Percentiles rank a stretch among this genome's conserved stretches.
These are phyloP conservation scores for Apogon hyalosoma DNA, from an alignment of 2,797 vertebrate genomes.

Conservation along the genomic window DNA sequence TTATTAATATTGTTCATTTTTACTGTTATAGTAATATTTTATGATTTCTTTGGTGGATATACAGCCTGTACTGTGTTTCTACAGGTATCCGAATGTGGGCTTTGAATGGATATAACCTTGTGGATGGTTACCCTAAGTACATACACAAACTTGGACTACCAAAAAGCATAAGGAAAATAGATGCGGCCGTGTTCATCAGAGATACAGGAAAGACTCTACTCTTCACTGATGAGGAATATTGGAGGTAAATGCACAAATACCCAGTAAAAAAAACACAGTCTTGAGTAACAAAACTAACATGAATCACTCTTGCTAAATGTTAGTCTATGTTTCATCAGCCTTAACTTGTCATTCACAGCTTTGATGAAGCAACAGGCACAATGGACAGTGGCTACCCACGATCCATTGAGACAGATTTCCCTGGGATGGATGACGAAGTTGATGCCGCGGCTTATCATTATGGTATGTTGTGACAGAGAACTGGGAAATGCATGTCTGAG, in stretches of 20 bases:
- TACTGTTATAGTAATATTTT: not conserved
- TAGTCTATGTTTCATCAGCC: not conserved
- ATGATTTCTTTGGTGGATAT: not conserved
- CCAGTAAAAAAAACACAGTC: not conserved
- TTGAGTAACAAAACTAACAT: not conserved
- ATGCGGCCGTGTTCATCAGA: conserved; percentile 89
- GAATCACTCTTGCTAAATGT: not conserved
- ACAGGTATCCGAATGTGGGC: conserved; percentile 95
- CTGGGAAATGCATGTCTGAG: too few species aligned
- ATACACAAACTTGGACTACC: conserved; percentile 93
- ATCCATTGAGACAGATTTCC: conserved; percentile 88
- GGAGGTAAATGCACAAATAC: conserved; percentile 85
- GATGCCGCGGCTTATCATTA: conserved; percentile 90
- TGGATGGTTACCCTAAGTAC: conserved; percentile 93
- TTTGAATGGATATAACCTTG: conserved; percentile 90
- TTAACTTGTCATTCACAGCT: conserved; percentile 79
- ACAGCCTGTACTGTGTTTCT: not conserved
- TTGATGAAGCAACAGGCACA: conserved; percentile 84
- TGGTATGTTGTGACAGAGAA: conserved; percentile 77
- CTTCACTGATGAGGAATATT: conserved; percentile 91
- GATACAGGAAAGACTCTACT: conserved; percentile 91
- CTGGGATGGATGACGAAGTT: conserved; percentile 91
- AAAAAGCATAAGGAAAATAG: conserved; percentile 88
- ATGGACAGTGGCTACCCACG: conserved; percentile 91
- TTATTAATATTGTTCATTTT: conserved; percentile 4